phyloP scores from a whole-genome alignment of 2,113 vertebrate genomes.

The Bucco capensis region DNA sequence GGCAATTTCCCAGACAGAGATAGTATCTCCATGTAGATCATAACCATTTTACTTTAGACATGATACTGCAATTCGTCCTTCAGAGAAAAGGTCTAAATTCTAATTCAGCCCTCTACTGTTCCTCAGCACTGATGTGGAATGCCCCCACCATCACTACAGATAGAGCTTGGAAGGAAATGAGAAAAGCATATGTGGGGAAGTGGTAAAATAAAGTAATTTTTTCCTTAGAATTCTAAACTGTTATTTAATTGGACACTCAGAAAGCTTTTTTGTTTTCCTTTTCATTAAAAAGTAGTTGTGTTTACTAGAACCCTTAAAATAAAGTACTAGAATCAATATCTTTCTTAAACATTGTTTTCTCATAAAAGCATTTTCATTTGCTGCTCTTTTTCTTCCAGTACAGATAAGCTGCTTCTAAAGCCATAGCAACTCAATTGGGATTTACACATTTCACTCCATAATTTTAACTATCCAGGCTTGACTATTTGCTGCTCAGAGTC shows the following conservation, averaged over 20 bases:
- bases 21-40: neutral
- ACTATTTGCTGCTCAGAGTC: neutral
- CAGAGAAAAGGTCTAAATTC: neutral
- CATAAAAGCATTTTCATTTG: constrained; percentile 28
- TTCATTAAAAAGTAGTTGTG: neutral
- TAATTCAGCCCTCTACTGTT: neutral
- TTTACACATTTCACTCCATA: constrained; percentile 38
- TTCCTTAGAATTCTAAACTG: neutral
- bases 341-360: constrained; percentile 3
- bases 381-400: neutral
- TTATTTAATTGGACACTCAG: neutral
- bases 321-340: neutral
- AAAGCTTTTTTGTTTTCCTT: neutral
- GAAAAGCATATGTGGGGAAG: neutral
- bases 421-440: constrained; percentile 10
- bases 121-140: neutral
- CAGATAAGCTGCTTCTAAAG: constrained; percentile 12
- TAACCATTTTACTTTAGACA: neutral
- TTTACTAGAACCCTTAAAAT: neutral
- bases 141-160: neutral
- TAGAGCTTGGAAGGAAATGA: neutral
- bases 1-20: neutral
- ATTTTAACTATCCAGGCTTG: constrained; percentile 20
- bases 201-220: neutral
- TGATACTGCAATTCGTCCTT: neutral